Base-by-base conservation (phyloP, 2,797 vertebrate species). In the Morus bassanus region DNA sequence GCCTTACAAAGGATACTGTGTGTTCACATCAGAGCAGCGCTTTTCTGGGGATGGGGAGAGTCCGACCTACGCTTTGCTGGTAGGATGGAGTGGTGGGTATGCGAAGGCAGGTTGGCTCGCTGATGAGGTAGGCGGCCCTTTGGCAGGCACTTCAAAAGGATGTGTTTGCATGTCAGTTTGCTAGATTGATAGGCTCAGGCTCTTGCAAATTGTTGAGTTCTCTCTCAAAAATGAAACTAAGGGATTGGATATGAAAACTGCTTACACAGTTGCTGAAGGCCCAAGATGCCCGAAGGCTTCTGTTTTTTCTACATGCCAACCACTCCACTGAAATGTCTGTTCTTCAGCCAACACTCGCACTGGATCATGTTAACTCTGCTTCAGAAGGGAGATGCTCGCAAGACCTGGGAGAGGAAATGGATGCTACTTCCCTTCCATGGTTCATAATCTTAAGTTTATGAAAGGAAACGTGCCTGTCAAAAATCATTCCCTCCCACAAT, bases 171-270 rank as follows among this genome's bases (percentile, higher is more conserved):
- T 28, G 35, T 22, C 6, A 4, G 4, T 1, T 33, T 3, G 4
- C 1, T 6, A 3, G 9, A 2, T 4, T 19, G 30, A 13, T 9
- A 1, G 3, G 4, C 3, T 74, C 1, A 0, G 0, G 0, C 1
- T 5, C 7, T 11, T 35, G 6, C 8, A 41, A 37, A 14, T 13
- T 3, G 6, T 17, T 18, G 35, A 64, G 12, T 48, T 37, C 0
- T 4, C 48, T 10, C 3, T 28, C 2, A 1, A 7, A 39, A 27
- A 18, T 8, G 1, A 24, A 83, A 22, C 3, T 6, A 27, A 16
- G 7, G 33, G 11, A 3, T 33, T 11, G 7, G 11, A 0, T 39
- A 12, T 2, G 3, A 51, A 60, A 60, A 22, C 2, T 5, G 4
- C 3, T 54, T 46, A 1, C 0, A 0, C 1, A 12, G 1, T 11